A percentile compares a stretch with the other conserved stretches of the same genome.
These are phyloP conservation scores for Nomada lathburiana DNA, from an alignment of 2,888 invertebrate species.

Conservation along the genomic window DNA sequence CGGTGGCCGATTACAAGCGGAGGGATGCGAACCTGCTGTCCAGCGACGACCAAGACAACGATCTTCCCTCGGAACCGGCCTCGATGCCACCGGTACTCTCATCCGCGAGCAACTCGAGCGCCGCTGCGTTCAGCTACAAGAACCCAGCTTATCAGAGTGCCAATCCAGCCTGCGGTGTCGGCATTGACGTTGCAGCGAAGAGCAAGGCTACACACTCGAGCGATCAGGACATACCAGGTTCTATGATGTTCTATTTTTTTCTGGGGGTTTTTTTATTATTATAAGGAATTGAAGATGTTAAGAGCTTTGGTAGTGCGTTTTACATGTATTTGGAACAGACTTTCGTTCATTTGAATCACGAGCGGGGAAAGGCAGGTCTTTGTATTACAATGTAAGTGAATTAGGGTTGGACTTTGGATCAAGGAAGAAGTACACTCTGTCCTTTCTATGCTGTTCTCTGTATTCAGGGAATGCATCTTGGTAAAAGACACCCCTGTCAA, in stretches of 20 bases:
- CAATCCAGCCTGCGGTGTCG: constrained; percentile 85
- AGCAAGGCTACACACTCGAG: constrained; percentile 80
- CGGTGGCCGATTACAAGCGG: constrained; percentile 84
- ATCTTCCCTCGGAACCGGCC: constrained; percentile 85
- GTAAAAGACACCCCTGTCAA: no score
- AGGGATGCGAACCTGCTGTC: constrained; percentile 85
- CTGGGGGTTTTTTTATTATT: no score
- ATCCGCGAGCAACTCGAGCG: constrained; percentile 80
- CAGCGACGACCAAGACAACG: constrained; percentile 81
- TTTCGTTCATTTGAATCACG: no score
- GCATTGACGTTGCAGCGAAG: constrained; percentile 72
- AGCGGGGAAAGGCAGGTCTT: no score
- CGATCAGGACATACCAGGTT: constrained; percentile 84
- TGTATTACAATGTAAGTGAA: no score
- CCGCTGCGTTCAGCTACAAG: constrained; percentile 88
- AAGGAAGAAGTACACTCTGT: no score
- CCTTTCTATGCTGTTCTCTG: no score
- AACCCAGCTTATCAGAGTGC: constrained; percentile 92
- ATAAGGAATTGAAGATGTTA: no score
- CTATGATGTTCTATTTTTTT: not conserved
- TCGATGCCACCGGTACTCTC: constrained; percentile 86
- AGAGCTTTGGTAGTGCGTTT: no score
- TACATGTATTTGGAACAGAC: no score
- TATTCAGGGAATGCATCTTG: no score
- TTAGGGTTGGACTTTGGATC: no score